These are phyloP conservation scores for Bombylius major DNA, from an alignment of 2,888 invertebrate genomes.

Conservation along the genomic window DNA sequence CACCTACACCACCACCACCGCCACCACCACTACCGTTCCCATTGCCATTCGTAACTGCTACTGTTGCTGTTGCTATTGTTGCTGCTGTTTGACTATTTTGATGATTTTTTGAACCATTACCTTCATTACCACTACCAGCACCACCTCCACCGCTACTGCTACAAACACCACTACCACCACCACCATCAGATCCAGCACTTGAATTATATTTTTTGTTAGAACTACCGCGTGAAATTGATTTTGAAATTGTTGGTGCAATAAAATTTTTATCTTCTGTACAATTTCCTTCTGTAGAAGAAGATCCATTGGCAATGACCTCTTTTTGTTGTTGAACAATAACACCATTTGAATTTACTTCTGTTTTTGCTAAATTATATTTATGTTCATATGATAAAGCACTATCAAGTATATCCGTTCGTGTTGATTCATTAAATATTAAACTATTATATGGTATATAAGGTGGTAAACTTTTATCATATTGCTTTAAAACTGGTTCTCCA, in stretches of 20 bases:
- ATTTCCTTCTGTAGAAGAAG: neutral
- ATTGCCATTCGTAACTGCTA: conserved; percentile 3
- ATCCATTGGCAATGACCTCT: neutral
- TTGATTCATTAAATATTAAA: conserved; percentile 29
- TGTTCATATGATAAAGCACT: neutral
- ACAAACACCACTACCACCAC: conserved; percentile 25
- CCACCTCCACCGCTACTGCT: conserved; percentile 18
- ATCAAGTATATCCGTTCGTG: conserved; percentile 23
- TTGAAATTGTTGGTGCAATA: conserved; percentile 19
- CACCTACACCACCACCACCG: conserved; percentile 19
- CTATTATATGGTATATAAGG: conserved; percentile 28
- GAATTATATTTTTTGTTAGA: conserved; percentile 17
- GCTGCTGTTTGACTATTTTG: conserved; percentile 8
- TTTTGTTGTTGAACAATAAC: neutral
- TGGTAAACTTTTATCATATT: conserved; percentile 19
- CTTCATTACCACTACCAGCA: conserved; percentile 19
- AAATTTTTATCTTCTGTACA: conserved; percentile 16
- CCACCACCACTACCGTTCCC: conserved; percentile 21
- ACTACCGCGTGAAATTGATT: conserved; percentile 5
- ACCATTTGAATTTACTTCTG: neutral
- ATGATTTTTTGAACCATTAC: neutral
- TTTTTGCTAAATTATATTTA: neutral
- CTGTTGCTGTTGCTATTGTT: conserved; percentile 8
- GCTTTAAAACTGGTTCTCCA: conserved; percentile 60
- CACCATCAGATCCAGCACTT: conserved; percentile 26